Base-by-base conservation (phyloP, 2,888 invertebrate genomes). In the Volucella zonaria region DNA sequence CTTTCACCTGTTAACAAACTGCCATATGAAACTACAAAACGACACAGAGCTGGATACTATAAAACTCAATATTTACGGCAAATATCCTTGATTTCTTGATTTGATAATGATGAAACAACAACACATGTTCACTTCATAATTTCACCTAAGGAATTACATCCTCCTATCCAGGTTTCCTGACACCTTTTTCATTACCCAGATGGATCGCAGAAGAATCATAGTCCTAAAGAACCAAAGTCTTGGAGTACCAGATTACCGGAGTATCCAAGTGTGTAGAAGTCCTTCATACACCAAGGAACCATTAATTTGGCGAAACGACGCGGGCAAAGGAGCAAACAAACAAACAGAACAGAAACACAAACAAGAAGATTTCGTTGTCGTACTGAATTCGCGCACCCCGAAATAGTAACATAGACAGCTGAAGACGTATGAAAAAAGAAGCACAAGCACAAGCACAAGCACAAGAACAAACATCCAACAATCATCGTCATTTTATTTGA, bases 401-500 rank as follows among this genome's bases (percentile, higher is more conserved):
- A n/a, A n/a, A n/a, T n/a, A n/a, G n/a, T n/a, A n/a, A n/a, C n/a
- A 47, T 42, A 62, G 66, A 52, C 45, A 42, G 59, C 62, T 49
- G 56, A 18, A 56, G 67, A 49, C 15, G 52, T 52, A 62, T 14
- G 31, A 47, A 64, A 59, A 40, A 56, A 61, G n/a, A n/a, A n/a
- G n/a, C n/a, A 18, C 47, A 77, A 59, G 66, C 58, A 40, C 23
- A n/a, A n/a, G n/a, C n/a, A 18, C 47, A 77, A 59, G 66, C 58
- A 40, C 23, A 52, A 42, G 40, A 67, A 42, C 81, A 75, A 81
- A 70, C 64, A 64, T 49, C 62, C 11, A 81, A 75, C 81, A 81
- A 81, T 81, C 81, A 81, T 51, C 75, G 68, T 75, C 70, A 75
- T 70, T 70, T 64, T 81, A 58, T 75, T 81, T 81, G 81, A 75